phyloP scores from a whole-genome alignment of 2,113 vertebrate species.

The Dunckerocampus dactyliophorus region DNA sequence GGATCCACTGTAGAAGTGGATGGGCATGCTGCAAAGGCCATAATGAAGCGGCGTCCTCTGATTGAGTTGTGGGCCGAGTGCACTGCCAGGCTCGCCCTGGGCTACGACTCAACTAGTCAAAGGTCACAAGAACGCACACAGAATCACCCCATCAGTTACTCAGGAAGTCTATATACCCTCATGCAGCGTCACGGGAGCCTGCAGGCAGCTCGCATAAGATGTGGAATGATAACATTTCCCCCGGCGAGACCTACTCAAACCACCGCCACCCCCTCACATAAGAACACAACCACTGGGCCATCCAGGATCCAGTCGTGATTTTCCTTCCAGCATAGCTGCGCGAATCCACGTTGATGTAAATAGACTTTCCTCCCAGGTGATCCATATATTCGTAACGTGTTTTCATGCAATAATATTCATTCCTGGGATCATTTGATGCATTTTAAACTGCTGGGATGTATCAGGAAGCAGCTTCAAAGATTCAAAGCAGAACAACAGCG shows the following conservation, averaged over 20 bases:
- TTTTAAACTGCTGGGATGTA: no score
- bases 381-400: constrained; percentile 46
- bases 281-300: not conserved
- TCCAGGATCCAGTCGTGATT: constrained; percentile 13
- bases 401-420: not conserved
- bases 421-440: no score
- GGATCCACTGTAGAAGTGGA: not conserved
- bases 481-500: no score
- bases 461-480: no score
- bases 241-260: not conserved
- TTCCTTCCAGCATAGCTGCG: not conserved
- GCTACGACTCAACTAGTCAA: constrained; percentile 4
- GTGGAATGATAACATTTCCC: constrained; percentile 7
- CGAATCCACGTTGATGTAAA: constrained; percentile 27
- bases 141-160: constrained; percentile 26
- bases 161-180: constrained; percentile 11
- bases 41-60: no score
- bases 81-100: not conserved
- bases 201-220: not conserved
- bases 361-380: not conserved
- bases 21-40: not conserved
- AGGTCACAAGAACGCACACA: constrained; percentile 6
- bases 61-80: no score
- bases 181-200: constrained; percentile 3
- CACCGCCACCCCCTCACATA: not conserved